These are phyloP conservation scores for Paracyclopina nana DNA, from an alignment of 1,140 invertebrate species.

Conservation along the genomic window DNA sequence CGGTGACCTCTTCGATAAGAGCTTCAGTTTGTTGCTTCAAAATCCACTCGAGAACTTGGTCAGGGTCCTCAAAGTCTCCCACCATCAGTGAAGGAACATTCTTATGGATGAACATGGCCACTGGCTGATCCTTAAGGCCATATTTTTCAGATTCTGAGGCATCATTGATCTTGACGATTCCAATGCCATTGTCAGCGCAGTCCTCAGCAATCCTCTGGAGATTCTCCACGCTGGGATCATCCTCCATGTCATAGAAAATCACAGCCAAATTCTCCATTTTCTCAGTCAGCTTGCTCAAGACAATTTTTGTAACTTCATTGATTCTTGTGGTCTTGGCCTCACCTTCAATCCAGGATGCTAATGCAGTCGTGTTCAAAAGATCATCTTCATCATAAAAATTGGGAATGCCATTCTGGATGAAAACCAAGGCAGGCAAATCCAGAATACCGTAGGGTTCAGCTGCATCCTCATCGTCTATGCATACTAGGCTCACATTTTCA, in stretches of 20 bases:
- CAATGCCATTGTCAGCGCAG: constrained; percentile 13
- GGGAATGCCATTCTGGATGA: constrained; percentile 72
- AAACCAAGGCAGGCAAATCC: constrained; percentile 60
- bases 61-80: constrained; percentile 67
- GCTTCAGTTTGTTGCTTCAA: constrained; percentile 68
- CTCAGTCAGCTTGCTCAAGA: constrained; percentile 2
- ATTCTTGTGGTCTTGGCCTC: constrained; percentile 5
- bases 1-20: constrained; percentile 82
- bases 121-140: constrained; percentile 67
- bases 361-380: neutral
- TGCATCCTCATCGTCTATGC: constrained; percentile 69
- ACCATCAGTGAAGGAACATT: constrained; percentile 63
- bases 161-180: constrained; percentile 41
- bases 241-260: constrained; percentile 12
- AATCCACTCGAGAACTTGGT: constrained; percentile 70
- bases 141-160: constrained; percentile 67
- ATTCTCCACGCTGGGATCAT: constrained; percentile 5
- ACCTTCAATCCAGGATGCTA: neutral
- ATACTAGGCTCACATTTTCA: constrained; percentile 78
- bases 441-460: constrained; percentile 70
- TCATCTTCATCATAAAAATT: constrained; percentile 38
- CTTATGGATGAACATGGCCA: constrained; percentile 68
- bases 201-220: constrained; percentile 9
- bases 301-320: constrained; percentile 8
- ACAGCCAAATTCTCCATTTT: constrained; percentile 14